phyloP scores from a whole-genome alignment of 1,140 invertebrate genomes.

The Drosophila fuyamai region DNA sequence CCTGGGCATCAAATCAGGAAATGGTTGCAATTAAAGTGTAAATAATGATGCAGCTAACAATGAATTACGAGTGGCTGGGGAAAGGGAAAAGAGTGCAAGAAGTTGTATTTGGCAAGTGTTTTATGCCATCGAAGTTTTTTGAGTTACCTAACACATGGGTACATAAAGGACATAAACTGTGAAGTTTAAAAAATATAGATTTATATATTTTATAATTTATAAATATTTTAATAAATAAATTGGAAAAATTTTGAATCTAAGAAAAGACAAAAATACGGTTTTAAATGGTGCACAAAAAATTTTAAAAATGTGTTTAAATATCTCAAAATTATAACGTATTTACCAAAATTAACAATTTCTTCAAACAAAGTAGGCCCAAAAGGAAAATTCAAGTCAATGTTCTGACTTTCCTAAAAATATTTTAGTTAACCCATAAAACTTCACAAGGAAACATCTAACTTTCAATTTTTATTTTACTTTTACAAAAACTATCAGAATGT shows the following conservation, averaged over 20 bases:
- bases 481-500: conserved; percentile 29
- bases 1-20: conserved; percentile 60
- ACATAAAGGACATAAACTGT: too few species aligned
- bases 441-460: conserved; percentile 15
- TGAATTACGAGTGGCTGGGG: conserved; percentile 31
- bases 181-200: too few species aligned
- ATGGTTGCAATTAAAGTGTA: conserved; percentile 74
- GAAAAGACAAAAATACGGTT: too few species aligned
- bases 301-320: too few species aligned
- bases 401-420: neutral
- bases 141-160: too few species aligned
- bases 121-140: neutral
- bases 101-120: neutral
- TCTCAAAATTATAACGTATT: too few species aligned
- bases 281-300: too few species aligned
- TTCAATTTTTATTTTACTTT: conserved; percentile 19
- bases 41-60: conserved; percentile 67
- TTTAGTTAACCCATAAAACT: conserved; percentile 14
- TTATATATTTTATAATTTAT: too few species aligned
- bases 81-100: neutral
- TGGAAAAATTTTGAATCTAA: too few species aligned
- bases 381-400: neutral
- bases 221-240: too few species aligned
- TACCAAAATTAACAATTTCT: too few species aligned
- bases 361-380: neutral